Evolutionary conservation across 2,888 invertebrate species (phyloP).

Genomic region (Caprella mutica): DNA sequence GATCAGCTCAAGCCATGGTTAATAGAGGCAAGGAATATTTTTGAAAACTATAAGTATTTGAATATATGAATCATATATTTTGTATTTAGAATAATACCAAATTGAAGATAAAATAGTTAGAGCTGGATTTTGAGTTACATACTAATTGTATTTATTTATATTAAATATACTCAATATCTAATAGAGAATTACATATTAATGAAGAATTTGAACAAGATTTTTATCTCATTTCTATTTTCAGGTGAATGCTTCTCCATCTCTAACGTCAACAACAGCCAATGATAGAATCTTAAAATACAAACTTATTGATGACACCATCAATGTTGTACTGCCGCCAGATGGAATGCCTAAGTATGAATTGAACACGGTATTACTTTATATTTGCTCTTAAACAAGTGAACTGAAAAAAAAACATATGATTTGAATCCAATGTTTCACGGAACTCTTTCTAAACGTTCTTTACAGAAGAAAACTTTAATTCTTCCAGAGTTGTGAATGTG

Average conservation of each 20-base stretch:
- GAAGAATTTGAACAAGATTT: background rate
- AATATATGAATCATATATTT: background rate
- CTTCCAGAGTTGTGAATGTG: too few species aligned
- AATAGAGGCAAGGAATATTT: constrained; percentile 52
- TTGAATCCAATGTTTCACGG: too few species aligned
- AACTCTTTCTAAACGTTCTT: background rate
- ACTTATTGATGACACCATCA: constrained; percentile 81
- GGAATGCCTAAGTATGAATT: constrained; percentile 67
- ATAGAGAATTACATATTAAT: too few species aligned
- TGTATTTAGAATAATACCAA: background rate
- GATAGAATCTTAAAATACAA: constrained; percentile 89
- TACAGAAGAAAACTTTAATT: too few species aligned
- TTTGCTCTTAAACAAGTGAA: background rate
- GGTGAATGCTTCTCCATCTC: constrained; percentile 91
- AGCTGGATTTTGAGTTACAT: too few species aligned
- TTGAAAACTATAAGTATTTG: background rate
- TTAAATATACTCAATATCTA: too few species aligned
- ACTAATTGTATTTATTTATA: too few species aligned
- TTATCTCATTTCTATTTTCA: constrained; percentile 38
- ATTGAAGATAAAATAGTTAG: too few species aligned
- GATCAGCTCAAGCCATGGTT: constrained; percentile 87
- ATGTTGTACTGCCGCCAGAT: constrained; percentile 75
- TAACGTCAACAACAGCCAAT: constrained; percentile 86
- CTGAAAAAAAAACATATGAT: too few species aligned
- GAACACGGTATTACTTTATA: background rate